Conservation (phyloP, 2,113 vertebrate genomes). For the Loxodonta africana region DNA sequence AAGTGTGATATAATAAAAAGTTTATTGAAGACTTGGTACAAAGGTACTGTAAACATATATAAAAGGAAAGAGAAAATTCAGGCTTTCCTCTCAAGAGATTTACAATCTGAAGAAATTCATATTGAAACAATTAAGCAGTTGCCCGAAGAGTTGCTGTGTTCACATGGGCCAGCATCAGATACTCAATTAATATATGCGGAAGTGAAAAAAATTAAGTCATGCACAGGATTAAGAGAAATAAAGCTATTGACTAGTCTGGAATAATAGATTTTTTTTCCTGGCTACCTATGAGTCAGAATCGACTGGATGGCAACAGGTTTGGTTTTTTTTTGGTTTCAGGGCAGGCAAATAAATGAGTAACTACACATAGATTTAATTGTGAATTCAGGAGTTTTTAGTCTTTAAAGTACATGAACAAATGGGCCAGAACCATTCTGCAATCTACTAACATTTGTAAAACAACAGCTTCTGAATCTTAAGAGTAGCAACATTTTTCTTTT, state of each 20-base stretch:
- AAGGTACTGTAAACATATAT: conserved; percentile 15
- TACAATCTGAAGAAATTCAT: conserved; percentile 53
- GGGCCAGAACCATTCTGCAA: neutral
- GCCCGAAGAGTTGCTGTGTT: neutral
- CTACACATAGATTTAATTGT: conserved; percentile 44
- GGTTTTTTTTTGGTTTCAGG: neutral
- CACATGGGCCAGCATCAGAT: neutral
- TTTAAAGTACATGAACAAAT: conserved; percentile 47
- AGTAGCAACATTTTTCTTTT: conserved; percentile 37
- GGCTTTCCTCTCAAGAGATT: conserved; percentile 32
- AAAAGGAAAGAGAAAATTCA: conserved; percentile 42
- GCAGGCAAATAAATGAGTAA: conserved; percentile 20
- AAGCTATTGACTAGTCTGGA: neutral
- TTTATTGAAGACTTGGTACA: neutral
- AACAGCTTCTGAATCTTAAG: conserved; percentile 54
- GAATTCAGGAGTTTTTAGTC: conserved; percentile 18
- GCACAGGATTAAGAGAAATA: conserved; percentile 29
- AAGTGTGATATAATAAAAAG: conserved; percentile 32
- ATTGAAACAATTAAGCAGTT: conserved; percentile 19
- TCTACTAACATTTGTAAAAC: conserved; percentile 37
- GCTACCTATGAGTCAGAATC: neutral
- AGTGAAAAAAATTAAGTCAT: neutral
- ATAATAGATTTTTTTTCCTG: conserved; percentile 48
- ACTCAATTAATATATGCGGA: conserved; percentile 15
- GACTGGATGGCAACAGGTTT: too few relatives aligned